phyloP scores from a whole-genome alignment of 2,113 vertebrate genomes.

The Maccullochella peelii region DNA sequence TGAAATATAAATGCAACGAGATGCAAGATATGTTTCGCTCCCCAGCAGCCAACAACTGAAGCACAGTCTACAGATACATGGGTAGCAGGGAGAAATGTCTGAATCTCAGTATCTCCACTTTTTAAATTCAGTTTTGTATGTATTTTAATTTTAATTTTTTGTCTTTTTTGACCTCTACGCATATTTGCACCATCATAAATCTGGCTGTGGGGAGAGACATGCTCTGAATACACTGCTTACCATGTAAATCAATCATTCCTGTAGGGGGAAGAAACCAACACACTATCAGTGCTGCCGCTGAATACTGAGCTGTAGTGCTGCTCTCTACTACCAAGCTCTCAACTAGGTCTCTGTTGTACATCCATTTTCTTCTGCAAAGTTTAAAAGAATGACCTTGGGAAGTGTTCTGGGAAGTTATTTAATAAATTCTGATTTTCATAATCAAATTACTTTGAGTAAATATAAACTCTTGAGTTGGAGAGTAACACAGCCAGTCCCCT shows the following conservation, averaged over 20 bases:
- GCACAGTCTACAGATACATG: neutral
- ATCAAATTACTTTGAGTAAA: neutral
- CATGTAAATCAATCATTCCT: slow-evolving; percentile 66
- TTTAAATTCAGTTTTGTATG: slow-evolving; percentile 20
- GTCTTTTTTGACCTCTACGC: slow-evolving; percentile 34
- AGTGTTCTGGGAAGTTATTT: neutral
- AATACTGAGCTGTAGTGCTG: slow-evolving; percentile 32
- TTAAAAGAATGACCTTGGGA: neutral
- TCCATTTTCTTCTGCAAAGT: neutral
- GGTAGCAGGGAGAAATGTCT: neutral
- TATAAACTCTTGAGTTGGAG: neutral
- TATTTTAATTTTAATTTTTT: neutral
- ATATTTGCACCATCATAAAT: slow-evolving; percentile 51
- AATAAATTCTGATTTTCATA: neutral
- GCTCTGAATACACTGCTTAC: slow-evolving; percentile 55
- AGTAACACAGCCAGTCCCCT: neutral
- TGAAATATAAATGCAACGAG: slow-evolving; percentile 25
- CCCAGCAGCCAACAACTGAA: neutral
- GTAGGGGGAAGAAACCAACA: slow-evolving; percentile 17
- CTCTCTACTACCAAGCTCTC: neutral
- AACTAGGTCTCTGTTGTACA: neutral
- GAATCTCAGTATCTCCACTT: neutral
- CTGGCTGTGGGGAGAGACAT: slow-evolving; percentile 34
- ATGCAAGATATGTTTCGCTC: neutral
- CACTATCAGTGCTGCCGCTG: slow-evolving; percentile 23